Evolutionary conservation across 92 coral and sea anemone species (phyloP).

Genomic region (Ricordea florida): DNA sequence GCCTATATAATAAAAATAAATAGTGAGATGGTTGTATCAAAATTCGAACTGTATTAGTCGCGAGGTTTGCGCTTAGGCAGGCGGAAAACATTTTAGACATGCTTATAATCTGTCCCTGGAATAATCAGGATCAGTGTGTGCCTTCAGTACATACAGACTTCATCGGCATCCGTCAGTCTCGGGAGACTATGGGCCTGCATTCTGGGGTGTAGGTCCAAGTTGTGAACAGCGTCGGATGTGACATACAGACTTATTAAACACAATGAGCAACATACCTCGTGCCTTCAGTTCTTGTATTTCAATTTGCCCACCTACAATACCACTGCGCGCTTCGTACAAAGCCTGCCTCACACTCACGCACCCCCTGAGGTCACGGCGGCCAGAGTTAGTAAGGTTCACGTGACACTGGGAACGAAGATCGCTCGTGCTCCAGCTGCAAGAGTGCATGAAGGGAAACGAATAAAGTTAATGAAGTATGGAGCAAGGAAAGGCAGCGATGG

Average conservation of each 20-base stretch:
- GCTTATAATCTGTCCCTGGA: no score
- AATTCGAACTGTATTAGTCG: no score
- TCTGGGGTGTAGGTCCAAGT: no score
- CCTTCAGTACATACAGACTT: no score
- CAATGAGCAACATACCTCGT: constrained; percentile 77
- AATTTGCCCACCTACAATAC: constrained; percentile 94
- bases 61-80: no score
- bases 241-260: neutral
- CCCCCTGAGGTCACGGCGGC: constrained; percentile 87
- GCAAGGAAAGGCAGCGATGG: neutral
- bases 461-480: neutral
- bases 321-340: constrained; percentile 92
- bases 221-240: no score
- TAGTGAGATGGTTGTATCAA: no score
- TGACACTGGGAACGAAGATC: constrained; percentile 94
- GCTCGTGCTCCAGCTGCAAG: constrained; percentile 92
- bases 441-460: neutral
- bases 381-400: constrained; percentile 89
- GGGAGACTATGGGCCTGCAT: no score
- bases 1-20: no score
- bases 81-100: no score
- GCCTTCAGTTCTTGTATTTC: constrained; percentile 91
- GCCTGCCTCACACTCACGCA: constrained; percentile 86
- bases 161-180: no score
- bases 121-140: no score